Conservation (phyloP, 2,113 vertebrate genomes). For the Rhodinocichla rosea region DNA sequence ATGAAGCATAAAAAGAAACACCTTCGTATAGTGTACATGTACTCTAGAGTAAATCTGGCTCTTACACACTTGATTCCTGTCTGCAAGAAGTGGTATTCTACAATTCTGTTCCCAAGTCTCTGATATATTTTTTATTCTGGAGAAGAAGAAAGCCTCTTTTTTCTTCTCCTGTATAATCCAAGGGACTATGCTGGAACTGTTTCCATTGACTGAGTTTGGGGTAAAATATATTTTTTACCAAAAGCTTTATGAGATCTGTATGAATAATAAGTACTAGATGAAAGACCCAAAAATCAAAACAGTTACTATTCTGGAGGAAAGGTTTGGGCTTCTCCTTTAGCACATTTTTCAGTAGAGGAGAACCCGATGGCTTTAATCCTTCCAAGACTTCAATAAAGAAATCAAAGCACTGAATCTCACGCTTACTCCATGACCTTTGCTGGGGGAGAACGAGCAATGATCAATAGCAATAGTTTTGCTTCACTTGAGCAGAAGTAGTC, state of each 20-base stretch:
- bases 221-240: background rate
- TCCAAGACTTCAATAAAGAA: background rate
- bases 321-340: background rate
- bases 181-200: background rate
- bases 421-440: background rate
- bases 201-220: background rate
- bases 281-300: background rate
- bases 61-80: background rate
- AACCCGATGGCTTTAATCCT: background rate
- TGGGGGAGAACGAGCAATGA: accelerated
- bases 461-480: background rate
- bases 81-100: background rate
- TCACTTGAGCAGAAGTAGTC: background rate
- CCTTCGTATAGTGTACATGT: background rate
- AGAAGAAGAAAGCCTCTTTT: background rate
- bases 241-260: background rate
- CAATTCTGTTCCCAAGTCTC: background rate
- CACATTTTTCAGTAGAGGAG: background rate
- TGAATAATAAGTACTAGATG: background rate
- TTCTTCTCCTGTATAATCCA: background rate
- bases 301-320: background rate
- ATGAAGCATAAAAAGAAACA: background rate
- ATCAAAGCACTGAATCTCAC: background rate
- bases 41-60: background rate
- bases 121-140: background rate